Evolutionary conservation across 2,888 invertebrate species (phyloP).

Genomic region (Xestia sexstrigata): DNA sequence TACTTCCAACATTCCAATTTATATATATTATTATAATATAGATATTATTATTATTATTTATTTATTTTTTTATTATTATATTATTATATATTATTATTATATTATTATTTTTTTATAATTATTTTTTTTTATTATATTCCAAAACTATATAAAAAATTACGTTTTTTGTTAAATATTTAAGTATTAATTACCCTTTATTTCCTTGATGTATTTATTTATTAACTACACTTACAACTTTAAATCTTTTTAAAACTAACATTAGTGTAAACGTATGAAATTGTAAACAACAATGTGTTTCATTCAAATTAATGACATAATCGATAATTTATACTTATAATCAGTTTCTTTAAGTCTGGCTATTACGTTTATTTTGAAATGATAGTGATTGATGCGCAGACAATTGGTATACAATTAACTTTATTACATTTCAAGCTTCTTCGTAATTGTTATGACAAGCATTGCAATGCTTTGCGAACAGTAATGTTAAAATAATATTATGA

Average conservation of each 20-base stretch:
- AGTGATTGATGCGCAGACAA: constrained; percentile 1
- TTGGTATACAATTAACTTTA: not conserved
- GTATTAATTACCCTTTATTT: too few relatives aligned
- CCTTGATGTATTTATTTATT: too few relatives aligned
- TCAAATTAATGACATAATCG: not conserved
- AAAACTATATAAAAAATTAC: too few relatives aligned
- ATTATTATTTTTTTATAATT: too few relatives aligned
- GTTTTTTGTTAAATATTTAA: too few relatives aligned
- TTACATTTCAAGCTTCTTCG: not conserved
- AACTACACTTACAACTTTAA: not conserved
- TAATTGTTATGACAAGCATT: not conserved
- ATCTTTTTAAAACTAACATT: not conserved
- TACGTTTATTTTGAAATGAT: not conserved
- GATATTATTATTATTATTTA: too few relatives aligned
- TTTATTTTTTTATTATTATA: too few relatives aligned
- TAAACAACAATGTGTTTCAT: too few relatives aligned
- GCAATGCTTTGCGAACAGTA: not conserved
- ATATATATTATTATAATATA: too few relatives aligned
- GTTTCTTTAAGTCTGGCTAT: not conserved
- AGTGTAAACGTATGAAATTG: not conserved
- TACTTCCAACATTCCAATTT: too few relatives aligned
- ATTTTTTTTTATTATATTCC: too few relatives aligned
- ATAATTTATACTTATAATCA: not conserved
- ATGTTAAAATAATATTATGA: not conserved
- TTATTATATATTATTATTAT: too few relatives aligned